Evolutionary conservation across 2,888 invertebrate species (phyloP), one percentile per base, ranked within the genome.

Genomic region (Nysson spinosus): DNA sequence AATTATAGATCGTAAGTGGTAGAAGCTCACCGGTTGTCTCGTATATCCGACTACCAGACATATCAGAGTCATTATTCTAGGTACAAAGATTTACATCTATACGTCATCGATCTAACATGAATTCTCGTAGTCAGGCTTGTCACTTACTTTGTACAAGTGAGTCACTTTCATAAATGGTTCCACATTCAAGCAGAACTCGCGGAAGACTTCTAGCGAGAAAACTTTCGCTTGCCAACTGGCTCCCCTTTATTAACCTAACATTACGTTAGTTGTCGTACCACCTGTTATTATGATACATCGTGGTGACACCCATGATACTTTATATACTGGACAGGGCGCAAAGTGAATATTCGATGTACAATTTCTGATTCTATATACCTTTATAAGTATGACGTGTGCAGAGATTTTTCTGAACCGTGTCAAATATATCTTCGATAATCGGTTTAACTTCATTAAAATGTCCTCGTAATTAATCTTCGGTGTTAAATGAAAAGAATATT

Each of bases 1-100:
- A 80, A 80, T 80, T 72, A 76, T 75, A 58, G 50, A 75, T 67
- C 60, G 30, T 37, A 58, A 76, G 17, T 37, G 32, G 56, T 12
- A 20, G 6, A 46, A 39, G 51, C 51, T 44, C 22, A 46, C 20
- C 34, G 39, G 66, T 46, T 39, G 40, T 46, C 40, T 56, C 32
- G 12, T n/a, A 1, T 1, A 26, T n/a, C 11, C 12, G 19, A 17
- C 6, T 14, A 4, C 17, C 4, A 30, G 1, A 14, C 9, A 30
- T 22, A 16, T n/a, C 1, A 19, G 24, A 37, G 35, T 61, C 56
- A 46, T 30, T 37, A 19, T n/a, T 16, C 26, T 28, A 11, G 12
- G 22, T n/a, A 40, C 42, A 34, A 58, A 32, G 40, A 52, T 42
- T 47, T 22, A 16, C 30, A 16, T 28, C 5, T 34, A 34, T 14